Evolutionary conservation across 2,113 vertebrate genomes (phyloP), one percentile per base, ranked within the genome.

Genomic region (Gorilla gorilla): DNA sequence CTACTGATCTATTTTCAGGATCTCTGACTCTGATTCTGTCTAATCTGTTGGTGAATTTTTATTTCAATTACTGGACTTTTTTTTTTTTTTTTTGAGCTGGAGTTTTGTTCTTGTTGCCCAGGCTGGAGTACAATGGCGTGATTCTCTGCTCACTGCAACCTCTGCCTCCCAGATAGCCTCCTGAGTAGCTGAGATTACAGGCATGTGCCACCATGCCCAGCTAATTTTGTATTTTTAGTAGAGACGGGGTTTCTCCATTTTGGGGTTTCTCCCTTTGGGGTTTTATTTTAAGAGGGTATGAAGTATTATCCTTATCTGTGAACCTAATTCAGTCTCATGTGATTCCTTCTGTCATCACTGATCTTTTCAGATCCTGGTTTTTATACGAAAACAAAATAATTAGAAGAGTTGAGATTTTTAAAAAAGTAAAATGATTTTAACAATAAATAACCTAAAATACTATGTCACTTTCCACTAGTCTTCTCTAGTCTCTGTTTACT

Each of bases 381-480:
- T 97, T 94, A 50, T 70, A 8, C 87, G 59, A 90, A 86, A 94
- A 83, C 50, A 85, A 50, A 96, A 8, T 92, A 89, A 85, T 95
- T 93, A 81, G 8, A 87, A 90, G 61, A 73, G 38, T 79, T 90
- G 40, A 93, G 25, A 66, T 90, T 66, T 89, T 3, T 3, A 10
- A 72, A 92, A 73, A 90, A 59, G 20, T 52, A 64, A 64, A 52
- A 72, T 61, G 76, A 80, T 72, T 93, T 89, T 78, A 82, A 78
- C 70, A 32, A 50, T 76, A 35, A 95, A n/a, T 61, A 79, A 50
- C 17, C 83, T 57, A 16, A 43, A 45, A 73, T 89, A 73, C 6
- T 79, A 1, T 94, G 52, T 96, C 27, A 89, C 43, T 59, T 94
- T 8, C 52, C 73, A 2, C 35, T 90, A 27, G 25, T 61, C 68